Conservation (phyloP, 1,140 invertebrate genomes). For the Meloidogyne hapla region DNA sequence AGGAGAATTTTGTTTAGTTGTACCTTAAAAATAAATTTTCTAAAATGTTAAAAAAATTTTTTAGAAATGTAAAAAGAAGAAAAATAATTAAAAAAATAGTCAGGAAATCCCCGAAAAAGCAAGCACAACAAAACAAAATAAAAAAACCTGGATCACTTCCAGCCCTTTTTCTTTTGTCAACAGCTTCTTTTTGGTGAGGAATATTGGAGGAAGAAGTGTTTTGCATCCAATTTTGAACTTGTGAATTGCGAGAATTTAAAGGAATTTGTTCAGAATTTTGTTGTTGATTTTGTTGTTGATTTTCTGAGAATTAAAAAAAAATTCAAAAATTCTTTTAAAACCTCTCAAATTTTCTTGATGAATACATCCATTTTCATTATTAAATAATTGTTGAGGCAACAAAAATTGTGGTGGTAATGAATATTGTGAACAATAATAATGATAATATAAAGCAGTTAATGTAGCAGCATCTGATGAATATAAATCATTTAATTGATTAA, state of each 20-base stretch:
- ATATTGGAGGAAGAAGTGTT: not conserved
- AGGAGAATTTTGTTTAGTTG: too few relatives aligned
- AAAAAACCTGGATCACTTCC: slow-evolving; percentile 1
- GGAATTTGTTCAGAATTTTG: not conserved
- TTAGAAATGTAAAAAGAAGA: too few relatives aligned
- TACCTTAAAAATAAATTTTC: not conserved
- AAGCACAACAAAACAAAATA: too few relatives aligned
- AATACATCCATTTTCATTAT: not conserved
- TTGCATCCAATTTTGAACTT: not conserved
- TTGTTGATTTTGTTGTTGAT: not conserved
- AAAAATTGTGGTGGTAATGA: not conserved
- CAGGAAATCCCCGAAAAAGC: too few relatives aligned
- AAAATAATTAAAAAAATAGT: too few relatives aligned
- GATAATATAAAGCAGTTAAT: not conserved
- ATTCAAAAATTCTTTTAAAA: not conserved
- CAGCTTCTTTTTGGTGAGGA: not conserved
- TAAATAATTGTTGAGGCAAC: not conserved
- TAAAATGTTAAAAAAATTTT: too few relatives aligned
- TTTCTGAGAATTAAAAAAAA: not conserved
- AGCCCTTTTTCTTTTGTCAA: not conserved
- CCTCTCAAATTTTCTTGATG: not conserved
- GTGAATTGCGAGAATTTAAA: not conserved
- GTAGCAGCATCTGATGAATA: not conserved
- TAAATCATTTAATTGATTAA: not conserved
- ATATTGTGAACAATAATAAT: slow-evolving; percentile 4